phyloP scores from a whole-genome alignment of 53 echinoderm and acorn worm species.

The Holothuria leucospilota region DNA sequence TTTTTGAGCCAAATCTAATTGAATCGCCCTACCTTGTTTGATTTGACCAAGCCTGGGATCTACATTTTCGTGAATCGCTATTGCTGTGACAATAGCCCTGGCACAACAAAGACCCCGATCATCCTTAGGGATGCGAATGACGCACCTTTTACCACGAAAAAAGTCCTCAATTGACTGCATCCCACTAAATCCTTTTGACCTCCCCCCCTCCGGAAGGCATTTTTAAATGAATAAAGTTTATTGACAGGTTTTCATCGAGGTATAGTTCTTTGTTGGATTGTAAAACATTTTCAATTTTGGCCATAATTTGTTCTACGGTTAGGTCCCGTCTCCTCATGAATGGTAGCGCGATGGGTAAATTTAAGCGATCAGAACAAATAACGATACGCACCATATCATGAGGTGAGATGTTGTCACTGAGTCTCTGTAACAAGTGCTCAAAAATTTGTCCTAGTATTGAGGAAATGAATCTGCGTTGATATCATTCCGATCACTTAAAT shows the following conservation, averaged over 20 bases:
- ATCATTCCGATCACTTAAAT: slow-evolving; percentile 2
- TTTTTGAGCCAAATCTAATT: not conserved
- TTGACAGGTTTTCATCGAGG: slow-evolving; percentile 35
- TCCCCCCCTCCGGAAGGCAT: slow-evolving; percentile 47
- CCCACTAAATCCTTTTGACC: not conserved
- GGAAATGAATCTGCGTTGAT: not conserved
- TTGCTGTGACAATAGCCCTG: slow-evolving; percentile 70
- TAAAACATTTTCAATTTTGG: not conserved
- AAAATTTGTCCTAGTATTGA: not conserved
- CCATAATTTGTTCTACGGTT: not conserved
- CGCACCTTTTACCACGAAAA: not conserved
- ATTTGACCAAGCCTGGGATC: slow-evolving; percentile 55
- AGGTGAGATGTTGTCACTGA: not conserved
- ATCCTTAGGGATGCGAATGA: not conserved
- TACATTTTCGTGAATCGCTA: slow-evolving; percentile 46
- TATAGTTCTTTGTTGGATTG: slow-evolving; percentile 44
- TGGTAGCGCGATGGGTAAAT: slow-evolving; percentile 26
- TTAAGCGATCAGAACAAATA: slow-evolving; percentile 17
- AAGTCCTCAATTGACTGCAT: not conserved
- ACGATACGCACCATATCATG: slow-evolving; percentile 1
- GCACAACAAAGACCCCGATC: slow-evolving; percentile 57
- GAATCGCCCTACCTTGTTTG: slow-evolving; percentile 30
- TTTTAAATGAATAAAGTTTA: slow-evolving; percentile 42
- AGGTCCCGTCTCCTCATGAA: slow-evolving; percentile 26
- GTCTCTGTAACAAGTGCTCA: not conserved